Conservation (phyloP, 1,140 invertebrate species). For the Scaptomyza montana region DNA sequence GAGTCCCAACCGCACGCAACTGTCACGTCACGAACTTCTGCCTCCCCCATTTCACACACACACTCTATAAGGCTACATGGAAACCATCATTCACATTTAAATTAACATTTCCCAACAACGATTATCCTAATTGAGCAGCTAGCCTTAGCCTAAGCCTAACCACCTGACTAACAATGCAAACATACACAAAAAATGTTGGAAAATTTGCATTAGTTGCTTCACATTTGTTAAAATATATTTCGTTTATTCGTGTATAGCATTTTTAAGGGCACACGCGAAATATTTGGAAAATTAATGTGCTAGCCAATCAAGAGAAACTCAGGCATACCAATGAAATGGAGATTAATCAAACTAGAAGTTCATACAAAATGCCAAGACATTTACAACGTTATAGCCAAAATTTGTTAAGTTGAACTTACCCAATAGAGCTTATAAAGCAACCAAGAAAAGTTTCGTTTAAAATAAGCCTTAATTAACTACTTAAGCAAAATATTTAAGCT, state of each 20-base stretch:
- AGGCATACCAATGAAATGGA: constrained; percentile 55
- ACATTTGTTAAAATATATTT: constrained; percentile 38
- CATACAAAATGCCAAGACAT: constrained; percentile 74
- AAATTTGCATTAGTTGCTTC: constrained; percentile 49
- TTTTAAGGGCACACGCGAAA: constrained; percentile 58
- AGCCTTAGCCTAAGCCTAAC: constrained; percentile 32
- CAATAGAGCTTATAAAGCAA: not conserved
- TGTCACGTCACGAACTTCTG: constrained; percentile 51
- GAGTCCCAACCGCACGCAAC: constrained; percentile 51
- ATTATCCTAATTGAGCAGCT: constrained; percentile 80
- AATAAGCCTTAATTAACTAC: not conserved
- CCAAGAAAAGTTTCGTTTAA: not conserved
- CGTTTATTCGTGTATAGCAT: constrained; percentile 39
- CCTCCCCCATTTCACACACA: not conserved
- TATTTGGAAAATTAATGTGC: constrained; percentile 65
- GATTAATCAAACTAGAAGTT: constrained; percentile 83
- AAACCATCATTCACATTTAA: constrained; percentile 80
- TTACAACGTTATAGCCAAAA: constrained; percentile 61
- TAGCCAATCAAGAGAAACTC: constrained; percentile 33
- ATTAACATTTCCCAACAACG: constrained; percentile 82
- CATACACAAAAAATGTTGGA: constrained; percentile 19
- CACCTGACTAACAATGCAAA: constrained; percentile 1
- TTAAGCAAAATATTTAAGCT: too few relatives aligned
- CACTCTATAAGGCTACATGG: constrained; percentile 17
- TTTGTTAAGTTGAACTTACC: constrained; percentile 57